Conservation (phyloP, 2,888 invertebrate genomes). For the Lochmaea crataegi region DNA sequence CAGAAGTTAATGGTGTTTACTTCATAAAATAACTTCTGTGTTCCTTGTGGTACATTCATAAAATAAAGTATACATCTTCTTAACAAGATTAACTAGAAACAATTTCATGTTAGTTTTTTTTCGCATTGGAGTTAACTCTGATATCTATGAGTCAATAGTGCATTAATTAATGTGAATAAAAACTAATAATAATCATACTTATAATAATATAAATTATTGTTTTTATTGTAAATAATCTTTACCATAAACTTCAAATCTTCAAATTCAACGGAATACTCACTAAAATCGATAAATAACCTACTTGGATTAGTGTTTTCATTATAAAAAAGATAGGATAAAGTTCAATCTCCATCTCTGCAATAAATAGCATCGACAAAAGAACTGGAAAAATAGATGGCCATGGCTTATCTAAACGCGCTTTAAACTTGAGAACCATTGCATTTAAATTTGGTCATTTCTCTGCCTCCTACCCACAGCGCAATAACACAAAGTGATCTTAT, state of each 20-base stretch:
- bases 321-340: conserved; percentile 14
- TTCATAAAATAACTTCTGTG: too few species aligned
- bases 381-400: conserved; percentile 62
- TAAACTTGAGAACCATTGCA: conserved; percentile 64
- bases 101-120: too few species aligned
- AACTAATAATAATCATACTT: too few species aligned
- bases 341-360: conserved; percentile 26
- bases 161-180: too few species aligned
- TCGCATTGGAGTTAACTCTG: too few species aligned
- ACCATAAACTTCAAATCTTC: not conserved
- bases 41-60: too few species aligned
- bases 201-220: too few species aligned
- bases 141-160: too few species aligned
- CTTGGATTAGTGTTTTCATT: not conserved
- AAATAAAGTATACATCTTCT: too few species aligned
- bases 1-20: too few species aligned
- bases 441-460: conserved; percentile 58
- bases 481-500: conserved; percentile 44
- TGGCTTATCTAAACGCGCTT: conserved; percentile 66
- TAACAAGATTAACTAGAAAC: too few species aligned
- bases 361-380: conserved; percentile 56
- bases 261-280: not conserved
- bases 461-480: conserved; percentile 33
- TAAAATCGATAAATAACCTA: conserved; percentile 1
- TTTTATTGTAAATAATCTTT: not conserved